These are phyloP conservation scores for Pachymerium ferrugineum DNA, from an alignment of 2,888 invertebrate genomes.

Conservation along the genomic window DNA sequence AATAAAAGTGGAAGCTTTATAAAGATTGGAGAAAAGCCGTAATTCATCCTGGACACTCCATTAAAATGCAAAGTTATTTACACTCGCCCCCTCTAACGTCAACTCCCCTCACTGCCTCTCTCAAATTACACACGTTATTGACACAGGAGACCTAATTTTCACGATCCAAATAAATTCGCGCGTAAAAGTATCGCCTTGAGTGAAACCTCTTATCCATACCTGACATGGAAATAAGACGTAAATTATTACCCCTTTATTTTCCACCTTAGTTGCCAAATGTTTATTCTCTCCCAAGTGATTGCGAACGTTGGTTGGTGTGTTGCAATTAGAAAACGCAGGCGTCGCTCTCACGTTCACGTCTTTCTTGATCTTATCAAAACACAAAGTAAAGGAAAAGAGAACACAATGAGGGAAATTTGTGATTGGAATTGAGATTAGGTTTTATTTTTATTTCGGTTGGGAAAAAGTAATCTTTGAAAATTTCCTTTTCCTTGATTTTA, in stretches of 20 bases:
- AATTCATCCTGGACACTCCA: not conserved
- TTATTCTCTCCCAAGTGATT: not conserved
- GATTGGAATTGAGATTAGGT: not conserved
- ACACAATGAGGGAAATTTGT: not conserved
- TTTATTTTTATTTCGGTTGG: not conserved
- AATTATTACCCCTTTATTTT: not conserved
- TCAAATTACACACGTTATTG: no score
- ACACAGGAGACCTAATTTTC: not conserved
- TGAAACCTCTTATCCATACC: not conserved
- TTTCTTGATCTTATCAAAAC: constrained; percentile 8
- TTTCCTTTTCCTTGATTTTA: no score
- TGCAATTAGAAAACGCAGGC: not conserved
- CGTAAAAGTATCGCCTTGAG: not conserved
- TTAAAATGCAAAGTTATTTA: constrained; percentile 13
- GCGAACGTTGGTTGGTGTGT: not conserved
- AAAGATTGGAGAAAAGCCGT: not conserved
- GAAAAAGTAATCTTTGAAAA: no score
- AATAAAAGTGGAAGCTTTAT: not conserved
- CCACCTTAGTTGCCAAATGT: not conserved
- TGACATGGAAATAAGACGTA: not conserved
- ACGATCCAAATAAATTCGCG: not conserved
- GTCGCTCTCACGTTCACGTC: not conserved
- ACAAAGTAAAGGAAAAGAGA: not conserved
- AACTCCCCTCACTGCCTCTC: not conserved
- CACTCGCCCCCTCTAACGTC: not conserved